Evolutionary conservation across 1,140 invertebrate species (phyloP).

Genomic region (Sitodiplosis mosellana): DNA sequence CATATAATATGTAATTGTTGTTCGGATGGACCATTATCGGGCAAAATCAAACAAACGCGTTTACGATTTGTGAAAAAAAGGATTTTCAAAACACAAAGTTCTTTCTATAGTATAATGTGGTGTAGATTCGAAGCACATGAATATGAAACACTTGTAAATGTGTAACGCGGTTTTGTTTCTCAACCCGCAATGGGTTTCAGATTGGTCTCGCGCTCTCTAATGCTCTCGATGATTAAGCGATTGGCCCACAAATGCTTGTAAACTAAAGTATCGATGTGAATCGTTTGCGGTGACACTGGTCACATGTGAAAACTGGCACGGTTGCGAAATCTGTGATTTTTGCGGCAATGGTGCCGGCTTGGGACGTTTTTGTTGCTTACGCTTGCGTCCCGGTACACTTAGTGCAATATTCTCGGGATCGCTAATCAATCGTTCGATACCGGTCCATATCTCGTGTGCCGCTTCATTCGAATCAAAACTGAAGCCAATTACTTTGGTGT

Average conservation of each 20-base stretch:
- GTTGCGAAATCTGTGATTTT: conserved; percentile 68
- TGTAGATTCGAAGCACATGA: too few relatives aligned
- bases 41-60: too few relatives aligned
- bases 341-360: conserved; percentile 41
- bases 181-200: too few relatives aligned
- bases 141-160: too few relatives aligned
- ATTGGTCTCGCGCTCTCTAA: neutral
- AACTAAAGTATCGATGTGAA: conserved; percentile 41
- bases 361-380: conserved; percentile 32
- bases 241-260: conserved; percentile 36
- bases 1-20: too few relatives aligned
- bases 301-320: conserved; percentile 74
- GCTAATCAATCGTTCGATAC: conserved; percentile 49
- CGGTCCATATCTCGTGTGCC: conserved; percentile 47
- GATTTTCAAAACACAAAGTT: too few relatives aligned
- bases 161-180: too few relatives aligned
- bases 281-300: conserved; percentile 58
- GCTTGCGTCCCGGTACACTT: conserved; percentile 40
- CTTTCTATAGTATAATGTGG: too few relatives aligned
- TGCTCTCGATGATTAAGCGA: conserved; percentile 10
- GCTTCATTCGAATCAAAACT: conserved; percentile 59
- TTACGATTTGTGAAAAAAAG: too few relatives aligned
- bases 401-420: conserved; percentile 67
- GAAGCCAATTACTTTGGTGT: conserved; percentile 38
- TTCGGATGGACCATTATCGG: too few relatives aligned